Evolutionary conservation across 1,140 invertebrate species (phyloP).

Genomic region (Procambarus virginalis): DNA sequence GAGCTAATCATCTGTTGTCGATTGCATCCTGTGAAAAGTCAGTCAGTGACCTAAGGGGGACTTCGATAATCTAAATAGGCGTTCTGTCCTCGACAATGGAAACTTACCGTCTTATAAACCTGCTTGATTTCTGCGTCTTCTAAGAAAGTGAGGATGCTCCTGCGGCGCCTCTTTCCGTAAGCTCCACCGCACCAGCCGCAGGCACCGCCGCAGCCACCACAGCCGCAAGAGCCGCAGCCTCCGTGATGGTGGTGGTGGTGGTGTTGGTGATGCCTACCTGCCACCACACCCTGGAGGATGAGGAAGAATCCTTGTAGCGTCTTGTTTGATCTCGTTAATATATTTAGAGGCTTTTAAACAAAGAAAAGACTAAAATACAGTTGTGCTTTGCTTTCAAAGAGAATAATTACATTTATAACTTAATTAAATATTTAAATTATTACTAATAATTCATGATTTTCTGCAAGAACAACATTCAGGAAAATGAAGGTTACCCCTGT

Average conservation of each 20-base stretch:
- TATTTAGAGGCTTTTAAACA: not conserved
- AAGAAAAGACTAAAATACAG: no score
- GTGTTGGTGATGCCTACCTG: not conserved
- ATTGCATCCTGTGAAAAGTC: no score
- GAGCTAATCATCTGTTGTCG: no score
- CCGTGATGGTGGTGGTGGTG: conserved; percentile 10
- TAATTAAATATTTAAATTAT: no score
- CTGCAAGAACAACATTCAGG: no score
- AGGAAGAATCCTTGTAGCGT: not conserved
- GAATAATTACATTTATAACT: no score
- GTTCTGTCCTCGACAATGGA: no score
- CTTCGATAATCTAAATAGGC: no score
- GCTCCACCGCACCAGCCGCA: conserved; percentile 39
- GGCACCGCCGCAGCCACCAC: conserved; percentile 22
- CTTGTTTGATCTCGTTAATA: not conserved
- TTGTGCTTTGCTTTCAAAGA: no score
- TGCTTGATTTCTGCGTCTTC: conserved; percentile 22
- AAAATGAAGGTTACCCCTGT: not conserved
- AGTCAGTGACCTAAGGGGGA: no score
- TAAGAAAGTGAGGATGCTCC: not conserved
- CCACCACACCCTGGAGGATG: not conserved
- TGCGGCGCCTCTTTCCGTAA: conserved; percentile 46
- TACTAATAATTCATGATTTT: no score
- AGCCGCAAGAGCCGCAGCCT: conserved; percentile 6
- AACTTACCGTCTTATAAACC: conserved; percentile 10